Percentiles rank a stretch among this genome's conserved stretches.
These are phyloP conservation scores for Jaculus jaculus DNA, from an alignment of 2,113 vertebrate genomes.

Conservation along the genomic window DNA sequence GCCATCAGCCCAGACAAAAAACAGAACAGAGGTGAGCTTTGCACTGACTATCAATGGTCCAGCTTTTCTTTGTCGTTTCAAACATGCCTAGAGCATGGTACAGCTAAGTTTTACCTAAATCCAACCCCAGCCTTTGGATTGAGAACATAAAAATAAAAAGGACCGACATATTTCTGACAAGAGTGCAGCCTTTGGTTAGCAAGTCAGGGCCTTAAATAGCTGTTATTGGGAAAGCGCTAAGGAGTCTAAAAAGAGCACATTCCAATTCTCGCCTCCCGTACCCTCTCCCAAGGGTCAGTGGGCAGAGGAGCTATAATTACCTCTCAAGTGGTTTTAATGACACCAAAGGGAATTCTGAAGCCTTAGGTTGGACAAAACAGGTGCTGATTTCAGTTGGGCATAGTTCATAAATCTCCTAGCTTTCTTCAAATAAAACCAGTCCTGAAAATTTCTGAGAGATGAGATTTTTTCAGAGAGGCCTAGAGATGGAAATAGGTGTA, in stretches of 20 bases:
- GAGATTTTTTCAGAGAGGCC: constrained; percentile 60
- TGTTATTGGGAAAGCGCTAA: constrained; percentile 25
- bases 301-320: constrained; percentile 75
- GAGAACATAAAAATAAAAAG: constrained; percentile 55
- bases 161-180: constrained; percentile 45
- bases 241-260: constrained; percentile 65
- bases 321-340: constrained; percentile 69
- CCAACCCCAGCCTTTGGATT: constrained; percentile 10
- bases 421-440: constrained; percentile 71
- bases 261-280: neutral
- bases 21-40: neutral
- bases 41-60: neutral
- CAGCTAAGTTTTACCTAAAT: constrained; percentile 50
- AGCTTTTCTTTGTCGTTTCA: neutral
- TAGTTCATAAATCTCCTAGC: constrained; percentile 71
- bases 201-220: constrained; percentile 68
- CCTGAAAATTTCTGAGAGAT: constrained; percentile 61
- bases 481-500: constrained; percentile 75
- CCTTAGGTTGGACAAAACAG: constrained; percentile 44
- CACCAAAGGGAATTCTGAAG: constrained; percentile 63
- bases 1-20: neutral
- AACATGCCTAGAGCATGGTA: neutral
- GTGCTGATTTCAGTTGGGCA: constrained; percentile 51
- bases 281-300: constrained; percentile 63
- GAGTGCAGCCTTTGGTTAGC: constrained; percentile 42